A percentile compares a stretch with the other conserved stretches of the same genome.
These are phyloP conservation scores for Diadophis punctatus DNA, from an alignment of 2,113 vertebrate species.

Conservation along the genomic window DNA sequence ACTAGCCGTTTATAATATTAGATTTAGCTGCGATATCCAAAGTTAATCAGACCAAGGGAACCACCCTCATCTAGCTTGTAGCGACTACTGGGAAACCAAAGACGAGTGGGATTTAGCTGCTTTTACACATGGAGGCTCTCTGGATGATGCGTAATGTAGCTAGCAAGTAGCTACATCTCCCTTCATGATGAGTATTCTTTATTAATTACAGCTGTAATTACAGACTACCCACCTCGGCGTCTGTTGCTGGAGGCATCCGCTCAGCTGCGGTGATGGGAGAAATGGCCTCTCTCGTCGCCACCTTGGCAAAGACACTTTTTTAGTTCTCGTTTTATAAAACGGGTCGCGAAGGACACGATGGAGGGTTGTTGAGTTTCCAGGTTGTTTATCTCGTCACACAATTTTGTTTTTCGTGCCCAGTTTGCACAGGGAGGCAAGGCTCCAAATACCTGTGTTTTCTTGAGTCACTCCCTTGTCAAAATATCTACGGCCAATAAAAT, in stretches of 20 bases:
- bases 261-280: background rate
- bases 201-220: background rate
- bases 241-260: background rate
- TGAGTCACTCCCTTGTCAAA: background rate
- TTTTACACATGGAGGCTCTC: background rate
- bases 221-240: background rate
- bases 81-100: background rate
- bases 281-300: background rate
- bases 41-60: background rate
- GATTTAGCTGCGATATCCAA: background rate
- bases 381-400: background rate
- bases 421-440: background rate
- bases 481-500: background rate
- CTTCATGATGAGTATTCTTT: background rate
- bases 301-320: background rate
- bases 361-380: background rate
- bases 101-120: background rate
- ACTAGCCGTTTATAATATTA: background rate
- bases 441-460: background rate
- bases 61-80: background rate
- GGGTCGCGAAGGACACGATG: fast-evolving
- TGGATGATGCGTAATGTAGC: background rate
- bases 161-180: background rate
- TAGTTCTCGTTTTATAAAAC: background rate
- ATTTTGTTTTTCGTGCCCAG: background rate